phyloP scores from a whole-genome alignment of 2,797 vertebrate genomes.

The Enteromius thamalakanensis region DNA sequence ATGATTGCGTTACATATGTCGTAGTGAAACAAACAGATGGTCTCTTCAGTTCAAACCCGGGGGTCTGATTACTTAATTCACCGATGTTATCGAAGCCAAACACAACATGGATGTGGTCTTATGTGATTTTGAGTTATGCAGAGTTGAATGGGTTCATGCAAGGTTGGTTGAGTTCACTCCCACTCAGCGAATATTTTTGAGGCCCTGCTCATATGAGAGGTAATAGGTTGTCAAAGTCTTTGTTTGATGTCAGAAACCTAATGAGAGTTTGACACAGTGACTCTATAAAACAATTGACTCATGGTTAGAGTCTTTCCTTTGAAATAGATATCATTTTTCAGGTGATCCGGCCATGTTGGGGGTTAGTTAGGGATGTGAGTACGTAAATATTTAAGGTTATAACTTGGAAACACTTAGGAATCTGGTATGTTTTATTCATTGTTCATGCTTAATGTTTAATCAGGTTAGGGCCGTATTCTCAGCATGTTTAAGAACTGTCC shows the following conservation, averaged over 20 bases:
- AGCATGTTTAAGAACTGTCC: neutral
- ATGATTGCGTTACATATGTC: neutral
- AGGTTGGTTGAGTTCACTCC: slow-evolving; percentile 16
- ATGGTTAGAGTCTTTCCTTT: neutral
- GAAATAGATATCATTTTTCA: slow-evolving; percentile 13
- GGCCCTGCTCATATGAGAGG: neutral
- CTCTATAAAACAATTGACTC: slow-evolving; percentile 27
- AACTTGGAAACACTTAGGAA: slow-evolving; percentile 21
- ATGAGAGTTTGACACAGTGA: slow-evolving; percentile 33
- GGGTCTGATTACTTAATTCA: slow-evolving; percentile 33
- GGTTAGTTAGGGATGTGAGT: slow-evolving; percentile 1
- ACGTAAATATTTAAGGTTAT: slow-evolving; percentile 27
- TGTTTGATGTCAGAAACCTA: slow-evolving; percentile 22
- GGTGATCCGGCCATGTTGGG: neutral
- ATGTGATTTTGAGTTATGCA: neutral
- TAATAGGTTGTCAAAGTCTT: slow-evolving; percentile 18
- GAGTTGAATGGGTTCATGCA: slow-evolving; percentile 16
- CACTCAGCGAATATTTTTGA: neutral
- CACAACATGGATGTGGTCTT: neutral
- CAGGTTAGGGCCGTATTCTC: neutral
- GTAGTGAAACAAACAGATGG: slow-evolving; percentile 38
- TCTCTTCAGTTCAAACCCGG: slow-evolving; percentile 5
- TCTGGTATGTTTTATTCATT: slow-evolving; percentile 24
- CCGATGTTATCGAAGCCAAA: slow-evolving; percentile 15
- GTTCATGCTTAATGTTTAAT: slow-evolving; percentile 31